Base-by-base conservation (phyloP, 2,888 invertebrate genomes). In the Parnassius glacialis region DNA sequence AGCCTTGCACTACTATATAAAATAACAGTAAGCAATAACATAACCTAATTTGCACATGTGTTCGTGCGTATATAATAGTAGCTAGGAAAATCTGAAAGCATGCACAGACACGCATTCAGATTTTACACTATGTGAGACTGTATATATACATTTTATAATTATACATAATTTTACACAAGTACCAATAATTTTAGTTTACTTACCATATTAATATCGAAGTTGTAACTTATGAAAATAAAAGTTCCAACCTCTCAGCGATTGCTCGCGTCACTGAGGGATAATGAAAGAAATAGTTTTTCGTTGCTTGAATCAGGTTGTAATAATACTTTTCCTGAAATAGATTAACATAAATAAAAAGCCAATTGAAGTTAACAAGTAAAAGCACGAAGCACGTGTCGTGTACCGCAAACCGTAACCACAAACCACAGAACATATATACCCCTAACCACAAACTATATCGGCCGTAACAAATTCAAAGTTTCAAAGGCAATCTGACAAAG, bases 211-310 rank as follows among this genome's bases (percentile, higher is more conserved):
- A 13, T 13, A 11, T 34, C 56, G 2, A 20, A 59, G 51, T 51
- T 16, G 10, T 47, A 53, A 62, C 61, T 52, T 58, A 48, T 56
- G 13, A 56, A 47, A n/a, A 62, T 43, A 45, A 11, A 51, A 64
- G 70, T 64, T 67, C 76, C 72, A 80, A 84, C 91, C 92, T 90
- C 92, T 92, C 92, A 75, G 92, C 92, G 92, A 91, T 86, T 80
- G 70, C 86, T 91, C 92, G 92, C 92, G 84, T 92, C 92, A 92
- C 92, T 87, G 92, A 92, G 91, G 92, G 81, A 62, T 56, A 43
- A 25, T 11, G 25, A 41, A 34, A 34, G 34, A 34, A 34, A 34
- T 34, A 34, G 34, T 34, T 34, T 7, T 34, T 34, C 5, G 34
- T 5, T 34, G 34, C 1, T 34, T 45, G 45, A n/a, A 12, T 45